Percentiles rank a stretch among this genome's conserved stretches.
Evolutionary conservation across 2,888 invertebrate species (phyloP).

Genomic region (Sminthurinus aureus): DNA sequence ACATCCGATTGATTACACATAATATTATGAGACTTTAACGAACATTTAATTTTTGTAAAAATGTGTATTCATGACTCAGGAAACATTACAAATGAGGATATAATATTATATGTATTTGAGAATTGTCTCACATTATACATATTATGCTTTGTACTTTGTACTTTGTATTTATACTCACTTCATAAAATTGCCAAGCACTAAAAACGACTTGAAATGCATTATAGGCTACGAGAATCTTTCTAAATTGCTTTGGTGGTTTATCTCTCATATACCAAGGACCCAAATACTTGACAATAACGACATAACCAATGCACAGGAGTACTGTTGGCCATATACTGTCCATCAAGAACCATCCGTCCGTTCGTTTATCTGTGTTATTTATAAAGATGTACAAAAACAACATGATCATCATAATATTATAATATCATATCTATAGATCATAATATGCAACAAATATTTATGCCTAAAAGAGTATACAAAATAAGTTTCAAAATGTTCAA

Average conservation of each 20-base stretch:
- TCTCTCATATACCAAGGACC: slow-evolving; percentile 87
- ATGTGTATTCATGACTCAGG: too few relatives aligned
- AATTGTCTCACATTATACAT: too few relatives aligned
- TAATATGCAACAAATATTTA: too few relatives aligned
- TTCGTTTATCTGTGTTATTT: slow-evolving; percentile 74
- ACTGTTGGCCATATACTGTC: slow-evolving; percentile 91
- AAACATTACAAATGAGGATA: not conserved
- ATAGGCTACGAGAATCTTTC: slow-evolving; percentile 78
- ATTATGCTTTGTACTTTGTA: too few relatives aligned
- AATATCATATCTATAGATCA: not conserved
- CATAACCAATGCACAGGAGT: slow-evolving; percentile 86
- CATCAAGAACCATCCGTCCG: slow-evolving; percentile 93
- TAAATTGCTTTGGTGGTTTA: slow-evolving; percentile 80
- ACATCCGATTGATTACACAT: too few relatives aligned
- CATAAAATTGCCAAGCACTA: slow-evolving; percentile 80
- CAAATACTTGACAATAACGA: slow-evolving; percentile 85
- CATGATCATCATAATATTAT: not conserved
- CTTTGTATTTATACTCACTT: too few relatives aligned
- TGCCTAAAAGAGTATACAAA: too few relatives aligned
- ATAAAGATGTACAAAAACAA: too few relatives aligned
- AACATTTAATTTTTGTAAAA: too few relatives aligned
- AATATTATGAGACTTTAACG: too few relatives aligned
- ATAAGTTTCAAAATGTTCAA: too few relatives aligned
- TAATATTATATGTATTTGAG: not conserved
- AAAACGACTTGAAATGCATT: slow-evolving; percentile 86